Conservation (phyloP, 1,140 invertebrate genomes). For the Andrena cerasifolii region DNA sequence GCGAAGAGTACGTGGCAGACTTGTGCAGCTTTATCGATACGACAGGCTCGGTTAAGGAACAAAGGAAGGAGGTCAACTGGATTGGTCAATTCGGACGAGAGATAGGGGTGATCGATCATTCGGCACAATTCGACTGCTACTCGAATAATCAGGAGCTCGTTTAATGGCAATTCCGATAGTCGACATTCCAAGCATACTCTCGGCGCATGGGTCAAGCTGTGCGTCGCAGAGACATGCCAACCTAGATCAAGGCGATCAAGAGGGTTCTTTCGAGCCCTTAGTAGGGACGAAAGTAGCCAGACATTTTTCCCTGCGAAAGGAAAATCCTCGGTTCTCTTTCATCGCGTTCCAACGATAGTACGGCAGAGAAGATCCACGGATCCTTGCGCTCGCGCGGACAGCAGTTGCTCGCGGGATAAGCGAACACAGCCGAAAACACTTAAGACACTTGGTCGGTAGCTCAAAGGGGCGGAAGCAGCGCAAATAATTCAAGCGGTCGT, state of each 20-base stretch:
- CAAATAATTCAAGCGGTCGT: constrained; percentile 52
- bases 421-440: constrained; percentile 27
- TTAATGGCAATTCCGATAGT: constrained; percentile 25
- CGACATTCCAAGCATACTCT: constrained; percentile 5
- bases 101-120: constrained; percentile 1
- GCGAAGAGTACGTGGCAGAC: too few species aligned
- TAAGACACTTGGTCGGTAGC: constrained; percentile 29
- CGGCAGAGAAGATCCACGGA: neutral
- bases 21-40: too few species aligned
- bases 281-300: neutral
- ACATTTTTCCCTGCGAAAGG: neutral
- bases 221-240: too few species aligned
- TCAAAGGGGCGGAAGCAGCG: constrained; percentile 16
- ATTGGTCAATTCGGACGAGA: neutral
- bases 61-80: neutral
- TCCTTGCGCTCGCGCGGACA: neutral
- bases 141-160: constrained; percentile 8
- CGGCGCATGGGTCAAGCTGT: too few species aligned
- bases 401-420: neutral
- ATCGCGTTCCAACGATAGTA: neutral
- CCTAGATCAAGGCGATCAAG: too few species aligned
- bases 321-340: neutral
- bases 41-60: neutral
- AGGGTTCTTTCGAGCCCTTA: too few species aligned
- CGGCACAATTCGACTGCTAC: neutral